Conservation (phyloP, 2,888 invertebrate genomes). For the Pollenia angustigena region DNA sequence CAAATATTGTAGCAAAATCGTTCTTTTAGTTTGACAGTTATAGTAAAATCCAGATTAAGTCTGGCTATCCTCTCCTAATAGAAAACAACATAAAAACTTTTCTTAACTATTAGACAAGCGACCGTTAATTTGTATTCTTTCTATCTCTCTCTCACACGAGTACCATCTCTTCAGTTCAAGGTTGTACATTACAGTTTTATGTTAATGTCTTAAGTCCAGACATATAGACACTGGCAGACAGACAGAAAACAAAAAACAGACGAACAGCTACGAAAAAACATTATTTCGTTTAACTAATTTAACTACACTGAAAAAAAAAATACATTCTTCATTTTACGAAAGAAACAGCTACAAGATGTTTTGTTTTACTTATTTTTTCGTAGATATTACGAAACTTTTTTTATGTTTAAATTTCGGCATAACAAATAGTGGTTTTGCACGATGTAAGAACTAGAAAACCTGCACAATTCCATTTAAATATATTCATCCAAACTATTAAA, state of each 20-base stretch:
- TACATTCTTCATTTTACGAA: too few species aligned
- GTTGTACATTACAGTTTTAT: constrained; percentile 59
- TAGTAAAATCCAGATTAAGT: not conserved
- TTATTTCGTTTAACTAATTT: constrained; percentile 45
- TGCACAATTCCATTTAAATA: too few species aligned
- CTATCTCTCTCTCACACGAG: not conserved
- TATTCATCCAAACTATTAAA: too few species aligned
- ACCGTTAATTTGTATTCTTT: not conserved
- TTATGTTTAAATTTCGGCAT: too few species aligned
- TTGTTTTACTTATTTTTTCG: too few species aligned
- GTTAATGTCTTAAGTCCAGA: constrained; percentile 67
- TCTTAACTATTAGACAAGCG: constrained; percentile 1
- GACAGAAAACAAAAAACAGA: constrained; percentile 13
- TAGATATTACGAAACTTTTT: too few species aligned
- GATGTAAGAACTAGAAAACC: too few species aligned
- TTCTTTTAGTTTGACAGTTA: too few species aligned
- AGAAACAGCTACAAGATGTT: too few species aligned
- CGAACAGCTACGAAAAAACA: constrained; percentile 17
- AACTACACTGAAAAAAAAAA: not conserved
- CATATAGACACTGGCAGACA: constrained; percentile 19
- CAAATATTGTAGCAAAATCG: too few species aligned
- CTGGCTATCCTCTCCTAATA: not conserved
- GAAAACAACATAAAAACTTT: constrained; percentile 14
- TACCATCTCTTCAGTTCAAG: constrained; percentile 42
- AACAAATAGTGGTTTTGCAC: too few species aligned